Base-by-base conservation (phyloP, 2,113 vertebrate genomes). In the Dendropsophus ebraccatus region DNA sequence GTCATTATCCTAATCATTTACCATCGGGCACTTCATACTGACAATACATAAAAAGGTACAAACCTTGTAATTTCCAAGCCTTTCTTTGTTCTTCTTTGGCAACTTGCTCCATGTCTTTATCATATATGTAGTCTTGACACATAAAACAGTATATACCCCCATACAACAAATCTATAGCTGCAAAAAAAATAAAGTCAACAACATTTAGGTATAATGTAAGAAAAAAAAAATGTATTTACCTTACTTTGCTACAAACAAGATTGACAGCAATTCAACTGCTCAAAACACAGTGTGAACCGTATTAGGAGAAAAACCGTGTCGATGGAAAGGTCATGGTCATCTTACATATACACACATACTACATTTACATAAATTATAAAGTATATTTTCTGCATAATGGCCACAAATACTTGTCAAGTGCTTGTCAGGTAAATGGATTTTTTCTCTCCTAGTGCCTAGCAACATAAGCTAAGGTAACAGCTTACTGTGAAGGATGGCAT, bases 41-140 rank as follows among this genome's bases (percentile, higher is more conserved):
- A n/a, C 6, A 2, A 9, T 58, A 16, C 35, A 65, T 0, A 12
- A 32, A 73, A 45, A 25, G 52, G 72, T 58, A 88, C 89, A 90
- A 89, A 99, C 98, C 98, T 99, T 99, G 98, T 91, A 99, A 91
- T 92, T 99, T 99, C 97, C 97, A 99, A 81, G 97, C 96, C 94
- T 97, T 99, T 88, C 96, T 96, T 93, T 99, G 98, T 91, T 99
- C 98, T 93, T 99, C 97, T 97, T 98, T 99, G 96, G 98, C 97
- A 92, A 99, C 97, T 94, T 97, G 96, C 91, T 99, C 98, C 95
- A 99, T 98, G 91, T 99, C 98, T 96, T 97, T 99, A 95, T 99
- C 98, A 87, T 99, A 99, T 92, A 99, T 97, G 94, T 99, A 99
- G 96, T 99, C 98, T 95, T 99, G 98, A 96, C 98, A 99, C 93